phyloP scores from a whole-genome alignment of 2,888 invertebrate species.

The Melieria crassipennis region DNA sequence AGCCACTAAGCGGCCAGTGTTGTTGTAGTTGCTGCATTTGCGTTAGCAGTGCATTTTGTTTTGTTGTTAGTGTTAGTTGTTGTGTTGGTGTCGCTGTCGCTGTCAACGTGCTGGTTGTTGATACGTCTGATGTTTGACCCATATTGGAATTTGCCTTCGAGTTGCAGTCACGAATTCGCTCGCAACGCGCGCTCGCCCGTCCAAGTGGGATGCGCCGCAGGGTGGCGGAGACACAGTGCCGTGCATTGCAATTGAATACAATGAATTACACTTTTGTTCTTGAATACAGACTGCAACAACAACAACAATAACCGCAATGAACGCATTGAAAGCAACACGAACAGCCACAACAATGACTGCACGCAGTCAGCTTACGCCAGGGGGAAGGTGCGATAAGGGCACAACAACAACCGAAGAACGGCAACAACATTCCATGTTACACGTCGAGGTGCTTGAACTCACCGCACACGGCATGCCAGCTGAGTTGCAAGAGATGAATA shows the following conservation, averaged over 20 bases:
- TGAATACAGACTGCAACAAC: not conserved
- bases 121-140: slow-evolving; percentile 43
- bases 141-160: slow-evolving; percentile 40
- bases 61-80: slow-evolving; percentile 5
- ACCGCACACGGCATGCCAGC: too few species aligned
- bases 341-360: too few species aligned
- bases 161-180: slow-evolving; percentile 8
- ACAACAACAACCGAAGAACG: not conserved
- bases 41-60: not conserved
- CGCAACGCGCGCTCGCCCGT: not conserved
- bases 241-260: slow-evolving; percentile 14
- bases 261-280: slow-evolving; percentile 22
- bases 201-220: not conserved
- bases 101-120: slow-evolving; percentile 41
- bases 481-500: too few species aligned
- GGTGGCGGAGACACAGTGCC: not conserved
- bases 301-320: not conserved
- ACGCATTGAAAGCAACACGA: too few species aligned
- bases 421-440: not conserved
- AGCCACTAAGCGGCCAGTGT: not conserved
- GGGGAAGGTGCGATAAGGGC: too few species aligned
- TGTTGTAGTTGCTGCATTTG: slow-evolving; percentile 7
- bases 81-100: slow-evolving; percentile 11
- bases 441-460: not conserved
- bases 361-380: not conserved